Percentiles rank a stretch among this genome's conserved stretches.
Conservation (phyloP, 1,140 invertebrate species). For the Drosophila busckii region DNA sequence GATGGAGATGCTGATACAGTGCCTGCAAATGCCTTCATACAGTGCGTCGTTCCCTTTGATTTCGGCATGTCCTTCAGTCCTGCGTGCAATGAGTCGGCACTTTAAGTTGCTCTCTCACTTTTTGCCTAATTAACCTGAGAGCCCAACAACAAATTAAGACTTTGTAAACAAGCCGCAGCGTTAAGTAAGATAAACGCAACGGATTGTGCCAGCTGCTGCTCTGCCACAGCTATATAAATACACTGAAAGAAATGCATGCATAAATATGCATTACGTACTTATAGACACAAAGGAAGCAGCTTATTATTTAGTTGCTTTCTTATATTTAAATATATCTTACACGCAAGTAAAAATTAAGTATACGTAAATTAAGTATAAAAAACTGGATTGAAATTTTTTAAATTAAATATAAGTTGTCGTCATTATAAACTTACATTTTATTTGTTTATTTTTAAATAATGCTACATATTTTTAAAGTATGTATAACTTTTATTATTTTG, state of each 20-base stretch:
- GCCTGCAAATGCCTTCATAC: conserved; percentile 7
- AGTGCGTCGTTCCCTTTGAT: neutral
- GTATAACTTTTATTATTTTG: no score
- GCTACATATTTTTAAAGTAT: no score
- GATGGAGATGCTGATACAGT: neutral
- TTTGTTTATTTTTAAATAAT: no score
- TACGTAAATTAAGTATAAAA: no score
- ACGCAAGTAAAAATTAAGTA: no score
- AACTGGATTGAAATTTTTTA: no score
- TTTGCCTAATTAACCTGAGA: conserved; percentile 27
- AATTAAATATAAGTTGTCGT: no score
- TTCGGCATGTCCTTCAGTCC: neutral
- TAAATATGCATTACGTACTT: no score
- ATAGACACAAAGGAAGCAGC: no score
- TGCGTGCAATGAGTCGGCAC: conserved; percentile 19
- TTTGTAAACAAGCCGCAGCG: conserved; percentile 44
- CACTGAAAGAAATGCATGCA: conserved; percentile 13
- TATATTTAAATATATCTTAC: no score
- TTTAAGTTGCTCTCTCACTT: conserved; percentile 1
- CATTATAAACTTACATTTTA: no score
- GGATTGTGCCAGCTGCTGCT: conserved; percentile 10
- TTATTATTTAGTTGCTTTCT: no score
- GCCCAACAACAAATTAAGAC: conserved; percentile 41
- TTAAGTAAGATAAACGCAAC: conserved; percentile 1
- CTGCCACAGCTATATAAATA: neutral